Percentiles rank a stretch among this genome's conserved stretches.
These are phyloP conservation scores for Oenanthe oenanthe DNA, from an alignment of 2,113 vertebrate species.

Conservation along the genomic window DNA sequence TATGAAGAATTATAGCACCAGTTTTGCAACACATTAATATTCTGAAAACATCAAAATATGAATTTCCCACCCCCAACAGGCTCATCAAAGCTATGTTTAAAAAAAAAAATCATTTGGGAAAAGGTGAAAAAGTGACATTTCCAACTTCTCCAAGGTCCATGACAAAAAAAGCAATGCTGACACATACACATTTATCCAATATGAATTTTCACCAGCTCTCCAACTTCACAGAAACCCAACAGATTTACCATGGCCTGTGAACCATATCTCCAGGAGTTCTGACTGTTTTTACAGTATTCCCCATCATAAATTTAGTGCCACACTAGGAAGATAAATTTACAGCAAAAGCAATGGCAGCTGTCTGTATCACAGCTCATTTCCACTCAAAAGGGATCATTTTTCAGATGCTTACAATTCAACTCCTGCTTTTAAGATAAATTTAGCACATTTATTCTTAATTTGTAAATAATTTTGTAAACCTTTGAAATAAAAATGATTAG, in stretches of 20 bases:
- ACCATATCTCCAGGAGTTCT: too few relatives aligned
- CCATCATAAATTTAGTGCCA: not conserved
- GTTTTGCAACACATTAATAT: not conserved
- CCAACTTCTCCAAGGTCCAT: not conserved
- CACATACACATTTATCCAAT: not conserved
- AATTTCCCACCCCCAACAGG: not conserved
- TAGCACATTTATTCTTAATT: not conserved
- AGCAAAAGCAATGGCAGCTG: not conserved
- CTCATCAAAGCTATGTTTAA: not conserved
- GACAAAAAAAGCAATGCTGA: not conserved
- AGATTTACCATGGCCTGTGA: too few relatives aligned
- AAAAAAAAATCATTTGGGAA: not conserved
- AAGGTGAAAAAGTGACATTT: not conserved
- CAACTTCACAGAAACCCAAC: not conserved
- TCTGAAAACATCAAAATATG: not conserved
- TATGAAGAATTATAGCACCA: rapidly evolving
- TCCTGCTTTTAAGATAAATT: not conserved
- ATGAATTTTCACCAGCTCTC: not conserved
- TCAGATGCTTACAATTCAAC: not conserved
- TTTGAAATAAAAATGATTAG: constrained; percentile 2
- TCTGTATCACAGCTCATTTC: not conserved
- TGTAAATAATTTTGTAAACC: not conserved
- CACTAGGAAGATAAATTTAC: not conserved
- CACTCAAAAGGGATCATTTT: not conserved
- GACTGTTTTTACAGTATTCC: not conserved